Evolutionary conservation across 92 coral and sea anemone genomes (phyloP), one percentile per base, ranked within the genome.

Genomic region (Pocillopora meandrina): DNA sequence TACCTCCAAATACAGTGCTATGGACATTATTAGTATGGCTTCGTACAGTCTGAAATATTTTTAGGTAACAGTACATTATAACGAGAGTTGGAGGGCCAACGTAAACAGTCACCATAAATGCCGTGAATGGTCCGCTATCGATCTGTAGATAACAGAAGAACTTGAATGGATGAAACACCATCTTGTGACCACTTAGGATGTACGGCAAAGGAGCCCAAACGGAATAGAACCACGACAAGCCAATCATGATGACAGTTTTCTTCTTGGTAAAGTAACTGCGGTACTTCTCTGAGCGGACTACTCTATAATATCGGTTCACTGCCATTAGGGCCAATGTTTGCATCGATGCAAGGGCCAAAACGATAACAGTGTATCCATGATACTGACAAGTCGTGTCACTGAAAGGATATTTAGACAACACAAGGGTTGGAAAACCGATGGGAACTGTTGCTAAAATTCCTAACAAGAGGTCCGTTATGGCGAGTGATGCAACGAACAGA

Each of bases 161-260:
- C 74, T 92, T 92, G 18, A 83, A 81, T 2, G 95, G 95, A 77
- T 86, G 86, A 63, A 92, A 92, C 2, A 92, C 85, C 85, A 92
- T 86, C 63, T 74, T 72, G 63, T 82, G 57, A 12, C 95, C 92
- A 17, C 90, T 57, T 9, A 87, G 31, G 9, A 92, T 67, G 71
- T 92, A 92, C 36, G 92, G 95, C 20, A 68, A 73, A 5, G 90
- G 79, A 18, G 85, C 83, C 35, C 87, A 77, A 26, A 77, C 36
- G 5, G 92, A 84, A 5, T 72, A 63, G 14, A 89, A 4, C 95
- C 95, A 92, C 57, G 86, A 35, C 23, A 42, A 31, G 20, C 56
- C 10, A 55, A 92, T 85, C 61, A 77, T 70, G 16, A 69, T 42
- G 16, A 57, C 69, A 17, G 87, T 75, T 10, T 84, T 76, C 57